phyloP scores from a whole-genome alignment of 2,797 vertebrate genomes.

The Peromyscus melanophrys region DNA sequence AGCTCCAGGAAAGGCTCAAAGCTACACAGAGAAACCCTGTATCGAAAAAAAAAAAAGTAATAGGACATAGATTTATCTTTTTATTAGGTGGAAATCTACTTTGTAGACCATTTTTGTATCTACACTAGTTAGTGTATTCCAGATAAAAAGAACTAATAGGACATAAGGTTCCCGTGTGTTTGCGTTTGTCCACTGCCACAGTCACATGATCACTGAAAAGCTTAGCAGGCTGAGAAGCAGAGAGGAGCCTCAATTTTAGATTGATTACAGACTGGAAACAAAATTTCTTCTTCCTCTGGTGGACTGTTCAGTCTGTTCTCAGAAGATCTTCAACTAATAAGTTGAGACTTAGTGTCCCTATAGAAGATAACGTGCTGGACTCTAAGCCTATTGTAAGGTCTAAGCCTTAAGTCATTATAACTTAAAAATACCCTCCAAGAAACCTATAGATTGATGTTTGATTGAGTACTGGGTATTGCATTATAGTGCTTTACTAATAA shows the following conservation, averaged over 20 bases:
- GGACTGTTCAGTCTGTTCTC: neutral
- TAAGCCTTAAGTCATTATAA: neutral
- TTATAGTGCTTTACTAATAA: neutral
- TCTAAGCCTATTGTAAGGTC: neutral
- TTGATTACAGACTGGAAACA: neutral
- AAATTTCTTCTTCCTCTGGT: neutral
- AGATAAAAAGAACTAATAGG: neutral
- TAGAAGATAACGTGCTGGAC: neutral
- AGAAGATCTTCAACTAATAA: neutral
- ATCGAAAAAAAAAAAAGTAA: too few relatives aligned
- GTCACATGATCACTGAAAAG: neutral
- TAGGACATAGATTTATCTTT: neutral
- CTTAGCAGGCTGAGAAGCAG: neutral
- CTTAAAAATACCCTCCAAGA: conserved; percentile 35
- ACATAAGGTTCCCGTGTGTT: neutral
- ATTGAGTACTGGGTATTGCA: neutral
- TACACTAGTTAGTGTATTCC: neutral
- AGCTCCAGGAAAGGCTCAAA: too few relatives aligned
- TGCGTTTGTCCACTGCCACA: neutral
- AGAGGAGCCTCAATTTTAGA: neutral
- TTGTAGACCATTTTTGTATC: neutral
- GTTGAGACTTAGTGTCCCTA: neutral
- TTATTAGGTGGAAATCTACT: neutral
- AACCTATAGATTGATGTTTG: neutral
- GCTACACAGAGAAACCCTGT: too few relatives aligned